Evolutionary conservation across 1,140 invertebrate genomes (phyloP), one percentile per base, ranked within the genome.

Genomic region (Spodoptera frugiperda): DNA sequence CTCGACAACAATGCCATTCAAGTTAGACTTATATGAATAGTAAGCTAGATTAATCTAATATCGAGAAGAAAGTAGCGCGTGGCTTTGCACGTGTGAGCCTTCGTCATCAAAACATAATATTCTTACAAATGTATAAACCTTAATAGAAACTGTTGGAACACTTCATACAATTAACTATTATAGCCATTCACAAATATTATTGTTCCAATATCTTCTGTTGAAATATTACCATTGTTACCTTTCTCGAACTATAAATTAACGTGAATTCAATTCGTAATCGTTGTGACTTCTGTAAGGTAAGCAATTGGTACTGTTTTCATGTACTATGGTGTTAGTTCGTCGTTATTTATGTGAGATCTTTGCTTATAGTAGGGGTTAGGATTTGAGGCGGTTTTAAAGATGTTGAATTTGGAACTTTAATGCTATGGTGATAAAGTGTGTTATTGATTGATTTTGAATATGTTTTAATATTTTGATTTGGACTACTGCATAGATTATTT

Each of bases 251-350:
- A 39, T 39, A 39, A 39, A 39, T 39, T 10, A 39, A 39, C 33
- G 33, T 10, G 9, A 9, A 39, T 39, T 39, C 33, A 39, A 39
- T 39, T 39, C 70, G 87, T 87, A 6, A 87, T 87, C 78, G 91
- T 0, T 91, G 9, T 39, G 33, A 39, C 33, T 39, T 39, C 33
- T 39, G 1, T 39, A 9, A 39, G 1, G 33, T 39, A 39, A 39
- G 33, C 33, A 39, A n/a, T 39, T 39, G 5, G 0, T 8, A 39
- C 33, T 39, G 33, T 25, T 25, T 25, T 25, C 25, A 25, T n/a
- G 25, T 0, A 39, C 33, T 39, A 39, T 8, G 33, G 8, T 39
- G 33, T 39, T 30, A 6, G 3, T 39, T 39, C 6, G 33, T 39
- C 5, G 33, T 39, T 8, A 39, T 6, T 10, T 39, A 39, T 39